These are phyloP conservation scores for Dorcus hopei DNA, from an alignment of 2,888 invertebrate species.

Conservation along the genomic window DNA sequence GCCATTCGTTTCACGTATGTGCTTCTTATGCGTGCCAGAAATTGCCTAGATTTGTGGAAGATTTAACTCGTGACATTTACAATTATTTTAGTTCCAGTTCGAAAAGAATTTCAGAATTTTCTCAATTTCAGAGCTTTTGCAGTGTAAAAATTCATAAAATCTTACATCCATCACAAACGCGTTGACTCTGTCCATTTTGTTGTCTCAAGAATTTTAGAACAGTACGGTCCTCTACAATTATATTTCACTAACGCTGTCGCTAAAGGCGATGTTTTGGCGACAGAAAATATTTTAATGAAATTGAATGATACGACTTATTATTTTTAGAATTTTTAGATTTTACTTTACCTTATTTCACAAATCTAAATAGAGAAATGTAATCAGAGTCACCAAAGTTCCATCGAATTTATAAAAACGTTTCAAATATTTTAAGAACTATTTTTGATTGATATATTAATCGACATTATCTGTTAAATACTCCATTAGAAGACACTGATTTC, in stretches of 20 bases:
- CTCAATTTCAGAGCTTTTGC: too few species aligned
- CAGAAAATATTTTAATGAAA: neutral
- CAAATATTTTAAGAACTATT: neutral
- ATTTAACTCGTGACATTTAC: neutral
- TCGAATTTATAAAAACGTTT: neutral
- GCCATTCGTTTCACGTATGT: too few species aligned
- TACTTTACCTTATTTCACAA: neutral
- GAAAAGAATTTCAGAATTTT: neutral
- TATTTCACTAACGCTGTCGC: too few species aligned
- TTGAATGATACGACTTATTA: neutral
- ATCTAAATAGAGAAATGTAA: neutral
- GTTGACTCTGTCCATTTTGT: too few species aligned
- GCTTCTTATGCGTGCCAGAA: too few species aligned
- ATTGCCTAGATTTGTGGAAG: too few species aligned
- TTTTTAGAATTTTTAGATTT: neutral
- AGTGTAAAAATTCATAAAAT: too few species aligned
- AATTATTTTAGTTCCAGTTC: neutral
- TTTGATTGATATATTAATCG: too few species aligned
- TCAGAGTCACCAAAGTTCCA: neutral
- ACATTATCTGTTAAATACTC: neutral
- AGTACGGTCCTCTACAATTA: too few species aligned
- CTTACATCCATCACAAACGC: too few species aligned
- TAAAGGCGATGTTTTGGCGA: too few species aligned
- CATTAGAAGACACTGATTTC: neutral
- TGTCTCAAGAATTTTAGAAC: too few species aligned